These are phyloP conservation scores for Melanargia galathea DNA, from an alignment of 2,888 invertebrate species.

Conservation along the genomic window DNA sequence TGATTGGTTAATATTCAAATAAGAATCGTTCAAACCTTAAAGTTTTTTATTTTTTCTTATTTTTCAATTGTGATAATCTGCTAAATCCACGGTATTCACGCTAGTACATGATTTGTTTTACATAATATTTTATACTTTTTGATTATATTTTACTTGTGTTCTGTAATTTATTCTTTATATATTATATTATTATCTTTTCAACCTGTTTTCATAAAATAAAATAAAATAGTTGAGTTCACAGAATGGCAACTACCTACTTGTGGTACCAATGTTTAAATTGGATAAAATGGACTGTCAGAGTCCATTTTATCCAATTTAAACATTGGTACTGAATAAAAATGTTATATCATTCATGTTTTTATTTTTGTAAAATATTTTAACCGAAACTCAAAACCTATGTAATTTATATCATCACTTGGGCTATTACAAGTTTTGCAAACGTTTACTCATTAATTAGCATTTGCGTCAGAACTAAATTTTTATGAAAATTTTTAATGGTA, in stretches of 20 bases:
- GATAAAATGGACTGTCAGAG: background rate
- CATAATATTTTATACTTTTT: background rate
- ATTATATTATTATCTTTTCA: background rate
- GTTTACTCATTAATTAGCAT: background rate
- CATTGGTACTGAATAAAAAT: slow-evolving; percentile 8
- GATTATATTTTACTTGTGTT: slow-evolving; percentile 1
- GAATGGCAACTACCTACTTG: background rate
- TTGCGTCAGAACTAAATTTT: too few relatives aligned
- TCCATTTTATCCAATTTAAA: too few relatives aligned
- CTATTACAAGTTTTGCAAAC: slow-evolving; percentile 5
- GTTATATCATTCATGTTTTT: slow-evolving; percentile 2
- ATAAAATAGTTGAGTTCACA: background rate
- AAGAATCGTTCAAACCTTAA: too few relatives aligned
- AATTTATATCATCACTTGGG: background rate
- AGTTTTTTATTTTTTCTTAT: background rate
- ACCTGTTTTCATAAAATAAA: background rate
- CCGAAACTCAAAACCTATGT: background rate
- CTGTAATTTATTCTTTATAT: background rate
- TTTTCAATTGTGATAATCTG: slow-evolving; percentile 1
- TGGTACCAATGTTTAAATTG: slow-evolving; percentile 4
- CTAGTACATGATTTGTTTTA: background rate
- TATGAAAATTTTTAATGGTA: too few relatives aligned
- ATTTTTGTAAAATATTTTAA: background rate
- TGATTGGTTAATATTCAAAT: too few relatives aligned
- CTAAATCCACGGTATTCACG: background rate